Conservation (phyloP, 1,140 invertebrate genomes). For the Mycetomoellerius zeteki region DNA sequence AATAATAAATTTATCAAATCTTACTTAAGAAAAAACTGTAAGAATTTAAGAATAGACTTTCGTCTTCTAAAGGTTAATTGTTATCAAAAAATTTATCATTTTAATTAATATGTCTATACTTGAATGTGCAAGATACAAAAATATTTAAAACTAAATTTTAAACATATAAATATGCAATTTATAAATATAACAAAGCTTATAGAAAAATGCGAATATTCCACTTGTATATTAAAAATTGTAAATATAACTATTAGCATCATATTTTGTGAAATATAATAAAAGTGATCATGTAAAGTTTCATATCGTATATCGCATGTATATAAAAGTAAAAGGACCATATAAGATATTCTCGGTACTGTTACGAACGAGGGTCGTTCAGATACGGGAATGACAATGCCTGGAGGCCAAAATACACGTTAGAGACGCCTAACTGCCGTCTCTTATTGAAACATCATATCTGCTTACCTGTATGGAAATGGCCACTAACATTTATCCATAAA, state of each 20-base stretch:
- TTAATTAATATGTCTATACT: neutral
- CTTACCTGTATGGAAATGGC: slow-evolving; percentile 69
- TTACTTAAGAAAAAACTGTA: too few relatives aligned
- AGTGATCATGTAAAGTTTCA: slow-evolving; percentile 55
- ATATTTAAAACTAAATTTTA: neutral
- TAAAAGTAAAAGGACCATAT: slow-evolving; percentile 65
- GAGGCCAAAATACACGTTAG: slow-evolving; percentile 82
- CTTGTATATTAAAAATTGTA: neutral
- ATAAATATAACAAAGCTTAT: slow-evolving; percentile 3
- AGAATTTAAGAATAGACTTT: too few relatives aligned
- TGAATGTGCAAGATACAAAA: neutral
- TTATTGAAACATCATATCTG: slow-evolving; percentile 84
- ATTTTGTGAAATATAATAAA: slow-evolving; percentile 60
- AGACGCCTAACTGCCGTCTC: slow-evolving; percentile 78
- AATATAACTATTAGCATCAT: neutral
- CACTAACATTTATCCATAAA: slow-evolving; percentile 79
- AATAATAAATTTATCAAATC: too few relatives aligned
- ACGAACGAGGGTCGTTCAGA: slow-evolving; percentile 77
- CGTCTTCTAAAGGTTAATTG: neutral
- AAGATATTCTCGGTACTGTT: slow-evolving; percentile 68
- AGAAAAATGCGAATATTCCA: neutral
- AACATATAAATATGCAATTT: neutral
- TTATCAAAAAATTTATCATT: neutral
- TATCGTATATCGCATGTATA: slow-evolving; percentile 64
- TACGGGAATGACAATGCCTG: slow-evolving; percentile 77